Evolutionary conservation across 2,888 invertebrate species (phyloP).

Genomic region (Tetheella fluctuosa): DNA sequence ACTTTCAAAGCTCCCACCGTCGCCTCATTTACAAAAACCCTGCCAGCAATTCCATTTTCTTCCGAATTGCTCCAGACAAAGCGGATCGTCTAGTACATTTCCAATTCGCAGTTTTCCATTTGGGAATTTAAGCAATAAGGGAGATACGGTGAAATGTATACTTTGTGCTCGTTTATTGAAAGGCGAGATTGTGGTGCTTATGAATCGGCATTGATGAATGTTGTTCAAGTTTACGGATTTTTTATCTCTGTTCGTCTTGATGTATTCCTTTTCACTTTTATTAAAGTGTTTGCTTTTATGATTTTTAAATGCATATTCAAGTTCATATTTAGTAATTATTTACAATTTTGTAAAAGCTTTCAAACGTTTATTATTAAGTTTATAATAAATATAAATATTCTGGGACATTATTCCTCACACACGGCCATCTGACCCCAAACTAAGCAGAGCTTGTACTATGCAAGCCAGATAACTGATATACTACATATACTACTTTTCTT

Average conservation of each 20-base stretch:
- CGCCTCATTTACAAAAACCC: constrained; percentile 40
- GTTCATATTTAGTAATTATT: too few species aligned
- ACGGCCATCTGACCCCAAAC: too few species aligned
- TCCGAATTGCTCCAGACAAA: constrained; percentile 33
- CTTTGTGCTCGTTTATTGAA: not conserved
- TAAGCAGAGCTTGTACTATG: too few species aligned
- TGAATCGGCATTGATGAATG: constrained; percentile 7
- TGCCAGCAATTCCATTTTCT: constrained; percentile 42
- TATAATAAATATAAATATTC: too few species aligned
- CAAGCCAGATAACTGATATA: too few species aligned
- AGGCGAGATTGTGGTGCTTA: constrained; percentile 2
- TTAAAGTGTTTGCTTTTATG: not conserved
- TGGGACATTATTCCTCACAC: too few species aligned
- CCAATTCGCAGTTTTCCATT: constrained; percentile 41
- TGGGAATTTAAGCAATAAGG: constrained; percentile 20
- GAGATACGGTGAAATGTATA: constrained; percentile 3
- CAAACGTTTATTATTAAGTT: too few species aligned
- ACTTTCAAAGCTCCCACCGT: constrained; percentile 24
- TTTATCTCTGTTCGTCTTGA: not conserved
- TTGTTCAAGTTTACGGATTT: constrained; percentile 4
- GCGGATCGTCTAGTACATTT: constrained; percentile 29
- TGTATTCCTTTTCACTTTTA: not conserved
- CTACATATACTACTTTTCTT: too few species aligned
- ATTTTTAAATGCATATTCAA: not conserved
- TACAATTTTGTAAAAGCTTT: not conserved